phyloP scores from a whole-genome alignment of 2,113 vertebrate genomes.

The Nibea albiflora region DNA sequence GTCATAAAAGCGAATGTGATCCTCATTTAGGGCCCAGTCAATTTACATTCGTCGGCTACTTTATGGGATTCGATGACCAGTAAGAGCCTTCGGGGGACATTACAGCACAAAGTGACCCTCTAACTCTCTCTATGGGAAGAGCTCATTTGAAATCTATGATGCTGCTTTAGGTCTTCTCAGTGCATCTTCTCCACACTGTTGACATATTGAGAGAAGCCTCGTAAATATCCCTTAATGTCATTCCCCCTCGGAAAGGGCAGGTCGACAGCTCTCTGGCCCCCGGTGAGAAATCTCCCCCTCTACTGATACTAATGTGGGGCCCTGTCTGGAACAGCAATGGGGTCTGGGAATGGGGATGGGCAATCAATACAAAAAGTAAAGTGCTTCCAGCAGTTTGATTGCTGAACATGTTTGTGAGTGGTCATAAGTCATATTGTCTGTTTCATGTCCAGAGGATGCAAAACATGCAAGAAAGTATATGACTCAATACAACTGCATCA shows the following conservation, averaged over 20 bases:
- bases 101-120: slow-evolving; percentile 53
- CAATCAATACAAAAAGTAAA: slow-evolving; percentile 63
- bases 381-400: slow-evolving; percentile 58
- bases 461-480: neutral
- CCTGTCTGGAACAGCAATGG: slow-evolving; percentile 18
- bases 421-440: neutral
- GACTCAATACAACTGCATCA: no score
- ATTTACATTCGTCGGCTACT: slow-evolving; percentile 34
- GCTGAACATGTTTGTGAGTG: neutral
- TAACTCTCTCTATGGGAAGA: slow-evolving; percentile 36
- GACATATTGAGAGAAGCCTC: slow-evolving; percentile 23
- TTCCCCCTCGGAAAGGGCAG: slow-evolving; percentile 56
- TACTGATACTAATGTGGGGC: slow-evolving; percentile 57
- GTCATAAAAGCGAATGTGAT: slow-evolving; percentile 51
- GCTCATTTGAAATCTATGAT: slow-evolving; percentile 45
- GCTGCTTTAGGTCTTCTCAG: slow-evolving; percentile 12
- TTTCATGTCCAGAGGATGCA: neutral
- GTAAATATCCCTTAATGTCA: slow-evolving; percentile 59
- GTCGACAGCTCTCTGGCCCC: slow-evolving; percentile 31
- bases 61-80: slow-evolving; percentile 50
- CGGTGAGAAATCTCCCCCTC: slow-evolving; percentile 57
- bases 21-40: slow-evolving; percentile 36
- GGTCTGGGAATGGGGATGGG: neutral
- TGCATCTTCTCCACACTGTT: slow-evolving; percentile 21
- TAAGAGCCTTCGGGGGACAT: slow-evolving; percentile 49